A percentile compares a stretch with the other conserved stretches of the same genome.
Conservation (phyloP, 2,888 invertebrate species). For the Tillus elongatus region DNA sequence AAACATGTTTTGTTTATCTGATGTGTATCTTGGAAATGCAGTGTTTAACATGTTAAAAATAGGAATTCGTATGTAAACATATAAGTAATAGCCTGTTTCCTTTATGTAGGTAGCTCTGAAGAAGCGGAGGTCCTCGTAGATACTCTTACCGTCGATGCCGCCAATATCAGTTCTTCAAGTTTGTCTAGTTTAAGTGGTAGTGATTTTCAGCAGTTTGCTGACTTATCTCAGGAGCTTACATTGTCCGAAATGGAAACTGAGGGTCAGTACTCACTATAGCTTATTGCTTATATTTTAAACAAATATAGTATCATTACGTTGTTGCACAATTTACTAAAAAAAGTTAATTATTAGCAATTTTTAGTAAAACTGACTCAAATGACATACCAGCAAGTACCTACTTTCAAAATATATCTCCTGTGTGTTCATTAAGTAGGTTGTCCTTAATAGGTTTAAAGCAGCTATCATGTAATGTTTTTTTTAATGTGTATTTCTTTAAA, state of each 20-base stretch:
- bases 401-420: too few species aligned
- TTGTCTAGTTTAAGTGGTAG: slow-evolving; percentile 27
- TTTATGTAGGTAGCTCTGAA: slow-evolving; percentile 3
- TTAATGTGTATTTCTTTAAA: too few species aligned
- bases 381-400: too few species aligned
- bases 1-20: too few species aligned
- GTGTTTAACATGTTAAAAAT: too few species aligned
- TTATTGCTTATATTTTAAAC: background rate
- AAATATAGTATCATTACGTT: background rate
- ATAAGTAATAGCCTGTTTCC: too few species aligned
- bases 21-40: too few species aligned
- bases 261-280: slow-evolving; percentile 20
- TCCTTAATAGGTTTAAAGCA: too few species aligned
- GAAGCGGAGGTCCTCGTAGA: background rate
- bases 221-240: slow-evolving; percentile 34
- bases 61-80: too few species aligned
- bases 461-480: too few species aligned
- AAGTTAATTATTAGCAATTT: background rate
- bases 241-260: slow-evolving; percentile 33
- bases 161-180: slow-evolving; percentile 18
- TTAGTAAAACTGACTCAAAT: too few species aligned
- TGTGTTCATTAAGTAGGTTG: too few species aligned
- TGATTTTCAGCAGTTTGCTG: slow-evolving; percentile 34
- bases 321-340: background rate
- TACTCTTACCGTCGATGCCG: slow-evolving; percentile 22